Percentiles rank a stretch among this genome's conserved stretches.
Conservation (phyloP, 2,113 vertebrate genomes). For the Hemicordylus capensis region DNA sequence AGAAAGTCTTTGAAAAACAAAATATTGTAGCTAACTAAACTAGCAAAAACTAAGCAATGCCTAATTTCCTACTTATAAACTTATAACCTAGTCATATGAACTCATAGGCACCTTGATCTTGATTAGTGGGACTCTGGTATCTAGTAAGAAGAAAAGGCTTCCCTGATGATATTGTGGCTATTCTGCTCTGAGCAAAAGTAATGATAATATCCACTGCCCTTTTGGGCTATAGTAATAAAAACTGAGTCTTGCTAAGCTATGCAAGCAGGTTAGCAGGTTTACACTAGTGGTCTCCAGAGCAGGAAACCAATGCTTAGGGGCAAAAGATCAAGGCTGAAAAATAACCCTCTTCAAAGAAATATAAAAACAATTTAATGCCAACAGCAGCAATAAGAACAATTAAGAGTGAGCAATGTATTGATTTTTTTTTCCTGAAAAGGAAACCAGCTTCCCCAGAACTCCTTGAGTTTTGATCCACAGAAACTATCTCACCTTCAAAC, state of each 20-base stretch:
- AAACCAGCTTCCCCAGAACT: not conserved
- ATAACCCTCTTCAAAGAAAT: conserved; percentile 55
- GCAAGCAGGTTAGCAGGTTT: conserved; percentile 58
- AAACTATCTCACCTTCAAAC: not conserved
- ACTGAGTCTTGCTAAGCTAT: conserved; percentile 58
- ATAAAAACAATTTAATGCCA: conserved; percentile 48
- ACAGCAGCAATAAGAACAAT: conserved; percentile 27
- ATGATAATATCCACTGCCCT: conserved; percentile 66
- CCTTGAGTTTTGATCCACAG: not conserved
- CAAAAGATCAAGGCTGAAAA: conserved; percentile 44
- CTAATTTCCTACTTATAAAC: conserved; percentile 13
- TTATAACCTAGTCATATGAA: conserved; percentile 44
- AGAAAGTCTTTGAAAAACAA: conserved; percentile 32
- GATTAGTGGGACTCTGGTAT: conserved; percentile 55
- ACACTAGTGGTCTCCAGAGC: conserved; percentile 31
- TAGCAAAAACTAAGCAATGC: conserved; percentile 42
- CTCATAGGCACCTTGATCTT: conserved; percentile 58
- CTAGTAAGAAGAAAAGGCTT: conserved; percentile 51
- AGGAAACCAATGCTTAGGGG: conserved; percentile 14
- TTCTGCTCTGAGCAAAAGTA: conserved; percentile 54
- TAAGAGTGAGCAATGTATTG: not conserved
- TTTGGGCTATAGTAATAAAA: conserved; percentile 57
- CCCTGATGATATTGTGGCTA: conserved; percentile 58
- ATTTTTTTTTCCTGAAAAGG: not conserved
- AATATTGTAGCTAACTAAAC: conserved; percentile 53